Evolutionary conservation across 2,113 vertebrate species (phyloP).

Genomic region (Mungos mungo): DNA sequence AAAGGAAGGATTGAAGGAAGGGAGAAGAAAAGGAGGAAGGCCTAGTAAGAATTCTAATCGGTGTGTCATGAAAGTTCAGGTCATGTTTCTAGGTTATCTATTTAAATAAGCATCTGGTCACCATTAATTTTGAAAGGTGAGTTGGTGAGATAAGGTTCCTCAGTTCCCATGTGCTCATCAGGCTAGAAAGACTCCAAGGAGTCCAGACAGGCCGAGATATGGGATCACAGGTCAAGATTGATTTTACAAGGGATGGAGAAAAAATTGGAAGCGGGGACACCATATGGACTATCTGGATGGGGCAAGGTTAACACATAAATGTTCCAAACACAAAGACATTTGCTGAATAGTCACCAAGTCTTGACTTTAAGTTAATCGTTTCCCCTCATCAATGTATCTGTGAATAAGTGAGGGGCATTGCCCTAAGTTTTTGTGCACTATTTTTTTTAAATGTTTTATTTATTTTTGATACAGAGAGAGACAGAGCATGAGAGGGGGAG

Average conservation of each 20-base stretch:
- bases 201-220: background rate
- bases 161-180: background rate
- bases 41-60: background rate
- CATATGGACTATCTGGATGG: background rate
- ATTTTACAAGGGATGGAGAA: background rate
- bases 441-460: background rate
- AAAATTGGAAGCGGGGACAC: background rate
- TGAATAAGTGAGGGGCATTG: background rate
- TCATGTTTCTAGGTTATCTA: background rate
- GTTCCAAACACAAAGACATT: background rate
- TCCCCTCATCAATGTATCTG: background rate
- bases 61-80: background rate
- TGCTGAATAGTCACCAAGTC: background rate
- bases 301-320: background rate
- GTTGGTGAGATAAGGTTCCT: background rate
- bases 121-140: conserved; percentile 8
- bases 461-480: too few relatives aligned
- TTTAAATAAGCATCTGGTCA: background rate
- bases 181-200: background rate
- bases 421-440: background rate
- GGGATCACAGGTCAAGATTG: background rate
- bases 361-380: background rate
- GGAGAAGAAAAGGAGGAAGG: background rate
- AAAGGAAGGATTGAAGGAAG: background rate
- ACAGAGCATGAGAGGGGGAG: too few relatives aligned